These are phyloP conservation scores for Tipula lateralis DNA, from an alignment of 2,888 invertebrate genomes.

Conservation along the genomic window DNA sequence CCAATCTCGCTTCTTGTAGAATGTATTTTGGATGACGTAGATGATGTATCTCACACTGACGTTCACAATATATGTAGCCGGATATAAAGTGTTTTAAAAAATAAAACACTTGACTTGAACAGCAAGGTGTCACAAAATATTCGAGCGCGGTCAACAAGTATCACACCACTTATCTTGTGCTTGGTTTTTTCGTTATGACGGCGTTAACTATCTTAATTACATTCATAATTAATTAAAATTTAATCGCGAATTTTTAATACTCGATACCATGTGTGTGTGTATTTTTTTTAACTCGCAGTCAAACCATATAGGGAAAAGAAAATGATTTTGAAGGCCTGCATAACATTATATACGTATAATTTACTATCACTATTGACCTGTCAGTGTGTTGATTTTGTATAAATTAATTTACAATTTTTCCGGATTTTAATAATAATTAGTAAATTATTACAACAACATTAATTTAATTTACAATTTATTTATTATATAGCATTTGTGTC, in stretches of 20 bases:
- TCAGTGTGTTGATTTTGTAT: background rate
- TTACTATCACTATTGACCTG: background rate
- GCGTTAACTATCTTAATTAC: background rate
- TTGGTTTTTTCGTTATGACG: background rate
- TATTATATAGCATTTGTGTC: conserved; percentile 54
- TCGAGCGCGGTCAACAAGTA: background rate
- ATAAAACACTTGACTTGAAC: background rate
- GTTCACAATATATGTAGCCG: background rate
- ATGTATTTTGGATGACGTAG: background rate
- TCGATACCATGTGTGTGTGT: background rate
- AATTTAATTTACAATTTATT: conserved; percentile 30
- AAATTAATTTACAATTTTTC: background rate
- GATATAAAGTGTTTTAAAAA: background rate
- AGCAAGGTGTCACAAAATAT: background rate
- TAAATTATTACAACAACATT: background rate
- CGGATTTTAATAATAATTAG: background rate
- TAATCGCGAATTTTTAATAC: background rate
- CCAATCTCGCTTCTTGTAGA: background rate
- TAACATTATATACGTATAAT: background rate
- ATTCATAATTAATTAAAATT: conserved; percentile 4
- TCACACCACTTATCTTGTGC: background rate
- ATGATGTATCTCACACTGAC: background rate
- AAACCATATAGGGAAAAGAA: background rate
- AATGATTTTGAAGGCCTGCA: background rate
- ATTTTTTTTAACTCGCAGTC: background rate